Base-by-base conservation (phyloP, 2,797 vertebrate species). In the Chrosomus eos region DNA sequence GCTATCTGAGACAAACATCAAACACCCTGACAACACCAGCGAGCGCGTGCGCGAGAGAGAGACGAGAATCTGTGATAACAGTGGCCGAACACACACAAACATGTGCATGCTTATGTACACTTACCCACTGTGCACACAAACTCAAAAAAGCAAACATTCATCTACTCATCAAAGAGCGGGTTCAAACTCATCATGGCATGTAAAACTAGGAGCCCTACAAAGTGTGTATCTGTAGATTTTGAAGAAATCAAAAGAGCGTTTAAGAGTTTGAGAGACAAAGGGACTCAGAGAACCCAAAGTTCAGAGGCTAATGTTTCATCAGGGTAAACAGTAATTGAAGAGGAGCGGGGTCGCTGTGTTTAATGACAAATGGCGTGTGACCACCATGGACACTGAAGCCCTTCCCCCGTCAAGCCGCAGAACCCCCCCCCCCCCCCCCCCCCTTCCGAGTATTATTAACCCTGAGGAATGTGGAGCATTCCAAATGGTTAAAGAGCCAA, bases 1-100 rank as follows among this genome's bases (percentile, higher is more conserved):
- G 92, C 92, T 93, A 93, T 95, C 92, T 93, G 91, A 94, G 89
- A 90, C 91, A 90, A 91, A 91, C 92, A 94, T 93, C 90, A 90
- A 91, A 90, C 81, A 82, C 78, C 23, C 64, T 78, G 72, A 80
- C 55, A 79, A 73, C 70, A 78, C 73, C 55, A 80, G 60, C 31
- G 36, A 11, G 53, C 23, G 73, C 78, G 13, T 31, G 67, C 38
- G n/a, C 3, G n/a, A 62, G 21, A 76, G 21, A 68, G 64, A 77
- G 58, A 77, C 48, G 14, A 51, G 58, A 75, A 66, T 77, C 79
- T 79, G 80, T 84, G 74, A 79, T 83, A 82, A 85, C 71, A 78
- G 75, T 81, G 64, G 80, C 76, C 55, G 16, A 66, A 68, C 75
- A 66, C 85, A 88, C 28, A 70, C 48, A 89, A 87, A 87, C 85